Conservation (phyloP, 2,888 invertebrate genomes). For the Limenitis camilla region DNA sequence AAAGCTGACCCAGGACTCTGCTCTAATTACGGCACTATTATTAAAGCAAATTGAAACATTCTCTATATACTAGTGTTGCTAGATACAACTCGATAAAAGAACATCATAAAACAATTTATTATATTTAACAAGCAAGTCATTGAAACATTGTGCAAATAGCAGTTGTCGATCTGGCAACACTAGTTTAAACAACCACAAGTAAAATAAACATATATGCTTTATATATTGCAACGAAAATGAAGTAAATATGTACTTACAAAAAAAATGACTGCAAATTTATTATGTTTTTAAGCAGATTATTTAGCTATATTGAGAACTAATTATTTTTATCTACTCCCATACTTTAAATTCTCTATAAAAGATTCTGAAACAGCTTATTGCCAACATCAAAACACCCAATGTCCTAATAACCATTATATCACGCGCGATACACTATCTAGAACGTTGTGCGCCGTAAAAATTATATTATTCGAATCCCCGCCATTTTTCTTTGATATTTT, state of each 20-base stretch:
- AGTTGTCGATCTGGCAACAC: not conserved
- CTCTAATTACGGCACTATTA: too few species aligned
- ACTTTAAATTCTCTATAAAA: too few species aligned
- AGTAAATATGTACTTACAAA: not conserved
- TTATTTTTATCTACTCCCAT: too few species aligned
- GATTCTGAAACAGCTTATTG: too few species aligned
- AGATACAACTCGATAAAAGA: not conserved
- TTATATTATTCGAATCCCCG: too few species aligned
- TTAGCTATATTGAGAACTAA: too few species aligned
- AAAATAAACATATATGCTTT: constrained; percentile 2
- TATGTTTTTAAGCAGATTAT: not conserved
- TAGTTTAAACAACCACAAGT: constrained; percentile 5
- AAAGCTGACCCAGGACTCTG: too few species aligned
- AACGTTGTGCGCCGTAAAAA: too few species aligned
- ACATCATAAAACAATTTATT: not conserved
- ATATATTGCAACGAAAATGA: constrained; percentile 5
- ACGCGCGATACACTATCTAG: too few species aligned
- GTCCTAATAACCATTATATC: too few species aligned
- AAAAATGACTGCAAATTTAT: not conserved
- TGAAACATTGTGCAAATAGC: not conserved
- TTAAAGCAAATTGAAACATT: constrained; percentile 54
- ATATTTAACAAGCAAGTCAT: not conserved
- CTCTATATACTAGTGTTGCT: constrained; percentile 2
- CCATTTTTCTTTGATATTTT: too few species aligned
- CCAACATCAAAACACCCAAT: too few species aligned